Evolutionary conservation across 2,888 invertebrate genomes (phyloP).

Genomic region (Andricus curvator): DNA sequence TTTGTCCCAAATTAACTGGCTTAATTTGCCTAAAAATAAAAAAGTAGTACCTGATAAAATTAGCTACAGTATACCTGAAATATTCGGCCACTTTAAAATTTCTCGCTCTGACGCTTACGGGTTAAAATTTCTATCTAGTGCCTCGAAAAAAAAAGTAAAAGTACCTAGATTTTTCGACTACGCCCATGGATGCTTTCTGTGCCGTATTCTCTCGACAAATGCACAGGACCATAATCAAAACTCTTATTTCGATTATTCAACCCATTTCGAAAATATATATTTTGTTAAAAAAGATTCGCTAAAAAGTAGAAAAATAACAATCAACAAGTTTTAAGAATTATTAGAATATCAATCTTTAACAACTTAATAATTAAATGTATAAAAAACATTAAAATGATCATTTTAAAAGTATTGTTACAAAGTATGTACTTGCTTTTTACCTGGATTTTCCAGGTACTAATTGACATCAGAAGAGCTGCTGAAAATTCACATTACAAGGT

Average conservation of each 20-base stretch:
- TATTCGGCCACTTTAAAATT: not conserved
- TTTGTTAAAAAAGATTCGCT: too few relatives aligned
- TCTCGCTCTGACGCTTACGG: not conserved
- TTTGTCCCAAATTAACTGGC: too few relatives aligned
- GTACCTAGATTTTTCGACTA: constrained; percentile 11
- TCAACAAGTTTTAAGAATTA: constrained; percentile 7
- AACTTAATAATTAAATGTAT: not conserved
- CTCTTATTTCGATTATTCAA: not conserved
- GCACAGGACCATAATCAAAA: constrained; percentile 22
- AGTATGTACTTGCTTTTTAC: not conserved
- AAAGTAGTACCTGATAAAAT: not conserved
- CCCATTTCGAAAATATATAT: too few relatives aligned
- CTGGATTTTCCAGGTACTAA: constrained; percentile 1
- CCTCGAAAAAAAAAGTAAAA: not conserved
- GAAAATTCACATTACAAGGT: not conserved
- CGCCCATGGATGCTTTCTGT: constrained; percentile 33
- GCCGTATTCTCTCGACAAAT: constrained; percentile 25
- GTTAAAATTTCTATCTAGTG: not conserved
- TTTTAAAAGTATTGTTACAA: not conserved
- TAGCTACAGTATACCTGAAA: not conserved
- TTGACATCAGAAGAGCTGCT: constrained; percentile 23
- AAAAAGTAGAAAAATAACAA: not conserved
- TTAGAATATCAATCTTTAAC: constrained; percentile 3
- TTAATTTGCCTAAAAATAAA: too few relatives aligned
- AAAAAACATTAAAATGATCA: too few relatives aligned